phyloP scores from a whole-genome alignment of 2,797 vertebrate species.

The Pterois miles region DNA sequence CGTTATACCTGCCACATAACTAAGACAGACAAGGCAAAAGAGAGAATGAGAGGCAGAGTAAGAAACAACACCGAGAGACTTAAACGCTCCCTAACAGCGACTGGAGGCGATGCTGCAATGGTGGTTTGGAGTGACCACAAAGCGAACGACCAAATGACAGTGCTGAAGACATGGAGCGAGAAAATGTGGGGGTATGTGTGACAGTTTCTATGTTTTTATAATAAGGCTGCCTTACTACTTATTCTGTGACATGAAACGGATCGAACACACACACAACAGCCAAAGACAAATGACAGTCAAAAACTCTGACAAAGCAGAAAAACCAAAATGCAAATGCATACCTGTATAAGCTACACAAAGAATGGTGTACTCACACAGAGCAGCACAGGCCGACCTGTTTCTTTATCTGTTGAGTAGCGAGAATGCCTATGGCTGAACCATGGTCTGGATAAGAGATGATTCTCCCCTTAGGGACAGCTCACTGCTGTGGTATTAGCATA shows the following conservation, averaged over 20 bases:
- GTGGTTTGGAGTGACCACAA: constrained; percentile 10
- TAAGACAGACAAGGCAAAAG: constrained; percentile 14
- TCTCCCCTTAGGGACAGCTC: constrained; percentile 64
- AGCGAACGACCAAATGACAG: not conserved
- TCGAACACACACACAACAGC: constrained; percentile 13
- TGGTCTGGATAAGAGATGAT: constrained; percentile 66
- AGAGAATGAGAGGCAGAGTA: constrained; percentile 4
- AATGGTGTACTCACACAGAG: constrained; percentile 10
- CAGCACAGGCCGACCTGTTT: constrained; percentile 26
- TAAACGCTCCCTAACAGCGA: constrained; percentile 17
- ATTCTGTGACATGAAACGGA: constrained; percentile 18
- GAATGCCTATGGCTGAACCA: constrained; percentile 53
- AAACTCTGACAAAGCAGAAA: constrained; percentile 10
- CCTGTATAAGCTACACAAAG: not conserved
- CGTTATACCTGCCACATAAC: constrained; percentile 29
- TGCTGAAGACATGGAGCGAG: not conserved
- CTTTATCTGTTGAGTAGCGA: constrained; percentile 50
- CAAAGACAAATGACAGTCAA: constrained; percentile 19
- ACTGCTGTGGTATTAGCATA: constrained; percentile 69
- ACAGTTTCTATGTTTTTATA: constrained; percentile 27
- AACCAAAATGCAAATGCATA: not conserved
- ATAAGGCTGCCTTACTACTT: constrained; percentile 15
- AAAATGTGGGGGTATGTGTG: not conserved
- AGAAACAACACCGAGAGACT: no score
- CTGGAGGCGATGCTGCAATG: constrained; percentile 1